Percentiles rank a stretch among this genome's conserved stretches.
Evolutionary conservation across 2,888 invertebrate species (phyloP).

Genomic region (Blastobasis lacticolella): DNA sequence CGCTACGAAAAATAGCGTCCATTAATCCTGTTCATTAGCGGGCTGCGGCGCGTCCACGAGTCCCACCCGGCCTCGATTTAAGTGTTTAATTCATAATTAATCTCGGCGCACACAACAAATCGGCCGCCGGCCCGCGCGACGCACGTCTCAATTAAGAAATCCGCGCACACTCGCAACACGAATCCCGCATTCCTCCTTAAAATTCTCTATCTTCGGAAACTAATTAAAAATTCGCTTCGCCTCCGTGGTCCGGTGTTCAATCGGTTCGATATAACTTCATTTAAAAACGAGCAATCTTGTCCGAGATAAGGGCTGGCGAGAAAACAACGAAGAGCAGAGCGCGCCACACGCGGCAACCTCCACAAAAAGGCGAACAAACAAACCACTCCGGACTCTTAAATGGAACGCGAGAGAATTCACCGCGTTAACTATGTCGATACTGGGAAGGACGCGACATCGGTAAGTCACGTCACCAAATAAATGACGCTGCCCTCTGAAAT

Average conservation of each 20-base stretch:
- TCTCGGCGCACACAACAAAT: conserved; percentile 56
- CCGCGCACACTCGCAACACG: conserved; percentile 54
- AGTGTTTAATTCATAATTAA: conserved; percentile 59
- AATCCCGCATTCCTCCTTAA: conserved; percentile 65
- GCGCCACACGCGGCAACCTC: conserved; percentile 57
- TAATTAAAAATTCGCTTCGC: conserved; percentile 73
- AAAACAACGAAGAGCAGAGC: conserved; percentile 69
- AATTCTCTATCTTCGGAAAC: conserved; percentile 72
- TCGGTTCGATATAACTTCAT: conserved; percentile 72
- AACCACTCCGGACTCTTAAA: conserved; percentile 63
- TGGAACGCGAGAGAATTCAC: conserved; percentile 69
- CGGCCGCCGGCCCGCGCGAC: conserved; percentile 41
- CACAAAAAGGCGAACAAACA: conserved; percentile 58
- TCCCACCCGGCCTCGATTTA: conserved; percentile 36
- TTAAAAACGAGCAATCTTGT: conserved; percentile 74
- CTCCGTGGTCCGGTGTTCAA: conserved; percentile 63
- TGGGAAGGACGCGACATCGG: conserved; percentile 71
- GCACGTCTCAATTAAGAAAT: conserved; percentile 68
- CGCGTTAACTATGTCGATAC: conserved; percentile 73
- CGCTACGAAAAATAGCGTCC: conserved; percentile 45
- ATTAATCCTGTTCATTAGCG: conserved; percentile 54
- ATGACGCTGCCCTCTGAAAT: conserved; percentile 63
- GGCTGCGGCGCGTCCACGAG: conserved; percentile 33
- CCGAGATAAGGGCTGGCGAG: conserved; percentile 67
- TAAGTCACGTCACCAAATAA: conserved; percentile 73